Evolutionary conservation across 2,888 invertebrate species (phyloP), one percentile per base, ranked within the genome.

Genomic region (Azorinus chamasolen): DNA sequence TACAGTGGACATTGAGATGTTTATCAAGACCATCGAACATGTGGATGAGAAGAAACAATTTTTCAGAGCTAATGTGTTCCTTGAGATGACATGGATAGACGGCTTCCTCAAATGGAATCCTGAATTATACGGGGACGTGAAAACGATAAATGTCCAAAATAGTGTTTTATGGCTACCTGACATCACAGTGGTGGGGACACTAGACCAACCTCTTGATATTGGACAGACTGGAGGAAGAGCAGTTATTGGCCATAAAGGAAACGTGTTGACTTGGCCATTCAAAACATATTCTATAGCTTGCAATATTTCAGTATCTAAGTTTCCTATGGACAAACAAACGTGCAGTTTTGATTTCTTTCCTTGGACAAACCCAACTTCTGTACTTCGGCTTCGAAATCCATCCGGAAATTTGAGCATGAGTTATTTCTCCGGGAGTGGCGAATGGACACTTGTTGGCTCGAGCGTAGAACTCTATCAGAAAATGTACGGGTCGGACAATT

Each of bases 291-390:
- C 61, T 3, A 64, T 71, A 20, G 46, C 73, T 0, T 79, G 79
- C 59, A 70, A 66, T 50, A 79, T 79, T 50, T 64, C 22, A 5
- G 63, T 79, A 1, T 20, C 32, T 2, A 63, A 79, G 10, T 85
- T 82, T 75, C 85, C 85, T 12, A 83, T 83, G 45, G 85, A 85
- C 45, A 54, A 62, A 12, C 85, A 85, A 54, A 63, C 57, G 0
- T 85, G 85, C 69, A 61, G 46, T 5, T 76, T 85, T 50, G 79
- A 83, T 39, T 82, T 85, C 32, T 50, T 70, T 5, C 65, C 80
- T 1, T 83, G 83, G 79, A 73, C 72, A 1, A 76, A 73, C 18
- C 76, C 76, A 0, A 37, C 24, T 1, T 50, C 69, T 4, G 65
- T 66, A 18, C 53, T 80, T 18, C 37, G 25, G 12, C 45, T 80